Percentiles rank a stretch among this genome's conserved stretches.
Conservation (phyloP, 2,888 invertebrate genomes). For the Epinotia nisella region DNA sequence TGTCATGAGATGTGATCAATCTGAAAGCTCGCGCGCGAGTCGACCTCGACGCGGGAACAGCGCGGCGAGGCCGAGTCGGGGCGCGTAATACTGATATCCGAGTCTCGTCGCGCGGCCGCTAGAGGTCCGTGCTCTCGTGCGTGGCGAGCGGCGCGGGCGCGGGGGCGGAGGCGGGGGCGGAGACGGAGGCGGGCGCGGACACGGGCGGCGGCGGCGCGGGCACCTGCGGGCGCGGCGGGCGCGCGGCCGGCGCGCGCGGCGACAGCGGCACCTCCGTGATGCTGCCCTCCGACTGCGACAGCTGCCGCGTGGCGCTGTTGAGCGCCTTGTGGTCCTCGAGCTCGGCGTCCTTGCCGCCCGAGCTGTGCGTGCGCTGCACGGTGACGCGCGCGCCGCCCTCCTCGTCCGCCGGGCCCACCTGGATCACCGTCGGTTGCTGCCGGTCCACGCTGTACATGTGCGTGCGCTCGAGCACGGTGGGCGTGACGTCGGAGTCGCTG, state of each 20-base stretch:
- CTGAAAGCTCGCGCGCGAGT: slow-evolving; percentile 21
- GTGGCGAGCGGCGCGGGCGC: slow-evolving; percentile 50
- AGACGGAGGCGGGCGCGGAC: slow-evolving; percentile 42
- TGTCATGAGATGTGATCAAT: slow-evolving; percentile 36
- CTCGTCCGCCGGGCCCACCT: slow-evolving; percentile 71
- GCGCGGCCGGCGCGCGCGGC: slow-evolving; percentile 66
- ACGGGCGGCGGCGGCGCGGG: slow-evolving; percentile 50
- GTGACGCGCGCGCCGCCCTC: slow-evolving; percentile 66
- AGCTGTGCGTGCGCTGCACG: slow-evolving; percentile 79
- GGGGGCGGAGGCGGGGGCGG: slow-evolving; percentile 46
- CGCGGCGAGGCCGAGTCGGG: slow-evolving; percentile 32
- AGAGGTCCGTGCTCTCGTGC: slow-evolving; percentile 71
- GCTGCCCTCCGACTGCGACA: slow-evolving; percentile 84
- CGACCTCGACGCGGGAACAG: slow-evolving; percentile 33
- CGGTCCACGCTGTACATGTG: slow-evolving; percentile 90
- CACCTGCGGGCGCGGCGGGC: slow-evolving; percentile 69
- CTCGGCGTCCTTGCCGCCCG: slow-evolving; percentile 76
- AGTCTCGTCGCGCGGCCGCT: slow-evolving; percentile 51
- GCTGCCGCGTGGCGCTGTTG: slow-evolving; percentile 72
- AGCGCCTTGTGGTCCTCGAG: slow-evolving; percentile 72
- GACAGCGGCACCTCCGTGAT: slow-evolving; percentile 66
- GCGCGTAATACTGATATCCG: slow-evolving; percentile 39
- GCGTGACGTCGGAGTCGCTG: slow-evolving; percentile 56
- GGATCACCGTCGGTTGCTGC: slow-evolving; percentile 89
- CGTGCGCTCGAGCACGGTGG: slow-evolving; percentile 86